Evolutionary conservation across 2,888 invertebrate species (phyloP), one percentile per base, ranked within the genome.

Genomic region (Dasypolia templi): DNA sequence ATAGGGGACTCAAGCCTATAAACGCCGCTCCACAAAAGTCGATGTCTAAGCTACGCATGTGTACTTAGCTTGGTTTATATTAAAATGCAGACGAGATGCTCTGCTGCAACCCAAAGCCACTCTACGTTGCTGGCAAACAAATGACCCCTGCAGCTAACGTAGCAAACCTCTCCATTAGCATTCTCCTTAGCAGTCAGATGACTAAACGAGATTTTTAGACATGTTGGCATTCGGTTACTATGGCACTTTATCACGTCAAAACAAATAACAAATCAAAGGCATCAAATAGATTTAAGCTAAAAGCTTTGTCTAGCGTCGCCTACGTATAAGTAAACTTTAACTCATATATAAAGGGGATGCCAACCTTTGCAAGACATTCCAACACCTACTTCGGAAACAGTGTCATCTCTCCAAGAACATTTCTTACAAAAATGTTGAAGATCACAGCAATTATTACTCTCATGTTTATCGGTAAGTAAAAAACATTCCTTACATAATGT

Each of bases 391-490:
- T 9, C 14, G 9, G 32, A 11, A 68, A 26, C 35, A 68, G 32
- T 68, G 5, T 69, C 44, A 17, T 35, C 26, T 26, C 69, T 26
- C 26, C 19, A 68, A 68, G 17, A 68, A 68, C 26, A 68, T 35
- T 46, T 19, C 11, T 26, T n/a, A n/a, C 19, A 9, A 68, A 46
- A 46, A 68, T 68, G 68, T 46, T 68, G 44, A 68, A 68, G 14
- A 35, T 68, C n/a, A 26, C 68, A 3, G 69, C 35, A 22, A 22
- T 68, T 14, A 9, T 68, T 26, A 46, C 14, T 7, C 44, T 68
- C 26, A 35, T 69, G 44, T 68, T 35, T 35, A 46, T 68, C 44
- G 68, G 68, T 68, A 5, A 69, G 68, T 68, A 44, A 44, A n/a
- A 51, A 55, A 53, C 2, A 12, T 35, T 55, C 0, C 32, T n/a